Evolutionary conservation across 2,113 vertebrate species (phyloP).

Genomic region (Porphyrio hochstetteri): DNA sequence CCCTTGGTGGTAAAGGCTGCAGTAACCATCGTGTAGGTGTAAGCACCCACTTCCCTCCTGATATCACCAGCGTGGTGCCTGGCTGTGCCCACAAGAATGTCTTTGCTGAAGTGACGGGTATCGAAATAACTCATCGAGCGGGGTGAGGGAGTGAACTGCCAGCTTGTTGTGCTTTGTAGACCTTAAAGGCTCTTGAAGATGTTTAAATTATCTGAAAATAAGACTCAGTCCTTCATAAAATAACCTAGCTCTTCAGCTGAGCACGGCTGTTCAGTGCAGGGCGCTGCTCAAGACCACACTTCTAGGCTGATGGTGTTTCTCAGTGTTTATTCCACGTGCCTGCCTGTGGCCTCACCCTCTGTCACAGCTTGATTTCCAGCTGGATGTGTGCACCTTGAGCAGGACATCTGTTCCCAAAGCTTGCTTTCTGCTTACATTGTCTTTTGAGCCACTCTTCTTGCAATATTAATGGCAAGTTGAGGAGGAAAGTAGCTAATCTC

Average conservation of each 20-base stretch:
- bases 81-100: background rate
- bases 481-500: background rate
- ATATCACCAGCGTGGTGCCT: background rate
- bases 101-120: background rate
- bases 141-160: background rate
- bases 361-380: background rate
- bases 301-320: background rate
- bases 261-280: background rate
- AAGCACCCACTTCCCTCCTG: background rate
- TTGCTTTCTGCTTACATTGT: background rate
- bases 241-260: background rate
- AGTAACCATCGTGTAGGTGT: background rate
- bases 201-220: background rate
- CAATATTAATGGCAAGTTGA: background rate
- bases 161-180: background rate
- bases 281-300: fast-evolving
- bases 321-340: background rate
- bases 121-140: background rate
- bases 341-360: background rate
- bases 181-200: background rate
- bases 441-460: background rate
- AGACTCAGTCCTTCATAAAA: background rate
- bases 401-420: background rate
- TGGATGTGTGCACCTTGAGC: background rate
- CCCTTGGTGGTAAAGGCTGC: background rate